phyloP scores from a whole-genome alignment of 2,113 vertebrate genomes.

The Columba livia region DNA sequence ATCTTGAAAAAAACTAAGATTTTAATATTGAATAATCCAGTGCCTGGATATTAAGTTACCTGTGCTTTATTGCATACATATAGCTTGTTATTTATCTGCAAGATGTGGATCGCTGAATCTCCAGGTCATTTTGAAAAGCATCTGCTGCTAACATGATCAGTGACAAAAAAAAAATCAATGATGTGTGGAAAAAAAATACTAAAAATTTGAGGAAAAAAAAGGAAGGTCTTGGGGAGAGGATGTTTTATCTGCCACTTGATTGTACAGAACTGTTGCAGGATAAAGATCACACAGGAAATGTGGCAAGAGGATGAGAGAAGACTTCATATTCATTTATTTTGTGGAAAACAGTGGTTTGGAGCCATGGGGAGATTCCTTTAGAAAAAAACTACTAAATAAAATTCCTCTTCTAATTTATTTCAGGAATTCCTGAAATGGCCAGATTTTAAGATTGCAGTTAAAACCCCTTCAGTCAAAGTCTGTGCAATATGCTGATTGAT shows the following conservation, averaged over 20 bases:
- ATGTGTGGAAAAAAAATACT: neutral
- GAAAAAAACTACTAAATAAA: slow-evolving; percentile 47
- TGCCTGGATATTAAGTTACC: neutral
- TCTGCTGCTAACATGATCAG: slow-evolving; percentile 29
- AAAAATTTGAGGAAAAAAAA: slow-evolving; percentile 27
- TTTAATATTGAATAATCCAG: neutral
- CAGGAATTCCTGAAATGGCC: slow-evolving; percentile 64
- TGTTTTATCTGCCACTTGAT: slow-evolving; percentile 29
- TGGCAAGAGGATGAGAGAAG: slow-evolving; percentile 64
- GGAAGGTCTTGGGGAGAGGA: slow-evolving; percentile 9
- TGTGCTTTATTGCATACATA: slow-evolving; percentile 10
- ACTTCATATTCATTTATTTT: slow-evolving; percentile 48
- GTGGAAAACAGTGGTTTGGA: slow-evolving; percentile 62
- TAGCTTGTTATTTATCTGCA: slow-evolving; percentile 7
- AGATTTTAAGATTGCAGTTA: slow-evolving; percentile 67
- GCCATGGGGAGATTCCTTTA: slow-evolving; percentile 46
- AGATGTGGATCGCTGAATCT: slow-evolving; percentile 32
- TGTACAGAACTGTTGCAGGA: slow-evolving; percentile 39
- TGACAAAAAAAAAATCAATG: neutral
- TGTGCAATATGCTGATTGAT: slow-evolving; percentile 47
- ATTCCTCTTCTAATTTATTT: slow-evolving; percentile 69
- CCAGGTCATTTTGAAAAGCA: slow-evolving; percentile 50
- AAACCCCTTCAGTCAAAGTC: slow-evolving; percentile 45
- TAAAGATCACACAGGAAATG: slow-evolving; percentile 47
- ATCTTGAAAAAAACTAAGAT: neutral